Percentiles rank a stretch among this genome's conserved stretches.
These are phyloP conservation scores for Meandrusa payeni DNA, from an alignment of 2,888 invertebrate species.

Conservation along the genomic window DNA sequence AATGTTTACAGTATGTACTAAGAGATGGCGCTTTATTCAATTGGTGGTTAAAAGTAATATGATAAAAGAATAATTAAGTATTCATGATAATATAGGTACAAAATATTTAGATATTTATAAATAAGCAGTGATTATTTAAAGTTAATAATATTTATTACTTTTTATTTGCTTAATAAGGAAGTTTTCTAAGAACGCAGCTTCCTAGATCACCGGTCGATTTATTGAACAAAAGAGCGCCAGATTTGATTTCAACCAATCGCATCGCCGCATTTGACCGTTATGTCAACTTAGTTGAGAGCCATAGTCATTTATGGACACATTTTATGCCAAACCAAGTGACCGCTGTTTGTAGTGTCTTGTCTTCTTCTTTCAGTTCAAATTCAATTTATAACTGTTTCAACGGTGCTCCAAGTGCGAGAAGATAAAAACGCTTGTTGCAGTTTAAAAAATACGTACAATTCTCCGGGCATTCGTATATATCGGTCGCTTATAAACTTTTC, in stretches of 20 bases:
- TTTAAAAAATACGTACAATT: constrained; percentile 40
- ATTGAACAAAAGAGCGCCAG: constrained; percentile 49
- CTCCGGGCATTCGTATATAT: constrained; percentile 38
- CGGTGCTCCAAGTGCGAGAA: constrained; percentile 38
- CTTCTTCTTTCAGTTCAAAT: constrained; percentile 48
- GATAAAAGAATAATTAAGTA: too few relatives aligned
- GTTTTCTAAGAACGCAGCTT: constrained; percentile 31
- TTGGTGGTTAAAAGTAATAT: too few relatives aligned
- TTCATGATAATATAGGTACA: too few relatives aligned
- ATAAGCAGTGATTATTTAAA: too few relatives aligned
- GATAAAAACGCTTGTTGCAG: constrained; percentile 42
- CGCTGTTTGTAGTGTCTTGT: constrained; percentile 30
- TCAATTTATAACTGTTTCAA: constrained; percentile 61
- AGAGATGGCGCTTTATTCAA: constrained; percentile 22
- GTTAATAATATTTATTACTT: too few relatives aligned
- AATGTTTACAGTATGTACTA: neutral
- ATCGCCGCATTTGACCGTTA: constrained; percentile 42
- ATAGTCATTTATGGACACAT: constrained; percentile 22
- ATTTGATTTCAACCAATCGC: constrained; percentile 65
- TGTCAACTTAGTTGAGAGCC: constrained; percentile 49
- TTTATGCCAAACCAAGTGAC: constrained; percentile 17
- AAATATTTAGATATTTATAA: too few relatives aligned
- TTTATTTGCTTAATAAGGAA: too few relatives aligned
- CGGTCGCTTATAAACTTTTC: constrained; percentile 44
- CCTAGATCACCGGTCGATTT: constrained; percentile 35